Evolutionary conservation across 2,797 vertebrate genomes (phyloP), one percentile per base, ranked within the genome.

Genomic region (Sciaenops ocellatus): DNA sequence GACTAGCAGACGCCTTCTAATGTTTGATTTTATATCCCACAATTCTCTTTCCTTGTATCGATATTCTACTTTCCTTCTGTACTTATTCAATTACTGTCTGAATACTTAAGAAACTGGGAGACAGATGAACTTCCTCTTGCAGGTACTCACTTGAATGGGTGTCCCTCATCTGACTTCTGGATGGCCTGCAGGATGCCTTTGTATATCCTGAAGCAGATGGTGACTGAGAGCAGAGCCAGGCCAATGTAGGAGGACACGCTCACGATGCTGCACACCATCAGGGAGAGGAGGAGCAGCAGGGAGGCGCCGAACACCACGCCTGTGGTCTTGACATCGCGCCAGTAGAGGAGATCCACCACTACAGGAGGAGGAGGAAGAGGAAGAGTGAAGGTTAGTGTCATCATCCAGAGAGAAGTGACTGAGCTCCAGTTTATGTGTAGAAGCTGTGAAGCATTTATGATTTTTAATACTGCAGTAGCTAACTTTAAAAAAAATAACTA

Each of bases 261-360:
- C 76, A 99, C 97, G 69, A 99, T 98, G 96, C 98, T 99, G 96
- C 97, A 99, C 76, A 96, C 93, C 46, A 97, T 97, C 91, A 99
- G 90, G 1, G 97, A 99, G 34, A 99, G 97, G 75, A 99, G 96
- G 82, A 99, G 96, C 94, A 99, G 96, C 81, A 99, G 93, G 86
- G 94, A 94, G 85, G 96, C 96, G 73, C 98, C 97, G 30, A 99
- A 99, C 91, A 99, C 98, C 91, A 96, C 97, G 76, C 97, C 97
- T 0, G 97, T 97, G 93, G 95, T 96, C 96, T 97, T 98, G 89
- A 99, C 95, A 86, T 99, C 97, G 74, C 97, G 97, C 98, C 98
- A 99, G 96, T 98, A 98, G 89, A 99, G 95, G 83, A 99, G 97
- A 89, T 99, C 97, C 93, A 98, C 96, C 95, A 97, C 98, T 99